Evolutionary conservation across 2,888 invertebrate genomes (phyloP).

Genomic region (Tanytarsus gracilentus): DNA sequence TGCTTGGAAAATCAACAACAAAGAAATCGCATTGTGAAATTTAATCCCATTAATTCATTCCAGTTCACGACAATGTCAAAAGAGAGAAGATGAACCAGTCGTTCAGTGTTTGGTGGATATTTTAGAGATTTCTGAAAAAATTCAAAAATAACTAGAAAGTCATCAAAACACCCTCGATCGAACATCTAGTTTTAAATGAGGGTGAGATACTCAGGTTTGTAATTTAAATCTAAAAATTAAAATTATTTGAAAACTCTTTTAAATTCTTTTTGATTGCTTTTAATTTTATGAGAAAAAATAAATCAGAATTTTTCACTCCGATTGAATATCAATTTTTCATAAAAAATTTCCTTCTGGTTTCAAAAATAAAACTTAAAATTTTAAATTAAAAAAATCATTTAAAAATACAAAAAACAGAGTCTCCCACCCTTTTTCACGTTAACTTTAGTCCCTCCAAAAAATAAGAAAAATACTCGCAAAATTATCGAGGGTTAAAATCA

Average conservation of each 20-base stretch:
- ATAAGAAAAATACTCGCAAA: background rate
- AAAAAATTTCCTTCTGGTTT: too few relatives aligned
- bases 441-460: background rate
- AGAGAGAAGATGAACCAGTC: background rate
- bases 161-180: background rate
- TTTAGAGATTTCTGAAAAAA: background rate
- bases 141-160: background rate
- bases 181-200: background rate
- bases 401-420: background rate
- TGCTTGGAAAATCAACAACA: background rate
- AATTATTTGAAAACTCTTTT: too few relatives aligned
- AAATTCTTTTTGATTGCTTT: too few relatives aligned
- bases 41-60: slow-evolving; percentile 24
- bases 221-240: too few relatives aligned
- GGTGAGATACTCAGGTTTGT: too few relatives aligned
- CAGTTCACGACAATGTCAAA: slow-evolving; percentile 3
- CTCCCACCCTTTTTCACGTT: background rate
- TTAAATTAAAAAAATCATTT: too few relatives aligned
- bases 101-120: background rate
- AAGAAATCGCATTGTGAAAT: slow-evolving; percentile 6
- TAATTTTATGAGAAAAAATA: too few relatives aligned
- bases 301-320: too few relatives aligned
- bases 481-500: slow-evolving; percentile 15
- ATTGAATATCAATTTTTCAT: too few relatives aligned
- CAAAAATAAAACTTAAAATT: too few relatives aligned